Evolutionary conservation across 1,140 invertebrate genomes (phyloP), one percentile per base, ranked within the genome.

Genomic region (Lasioglossum baleicum): DNA sequence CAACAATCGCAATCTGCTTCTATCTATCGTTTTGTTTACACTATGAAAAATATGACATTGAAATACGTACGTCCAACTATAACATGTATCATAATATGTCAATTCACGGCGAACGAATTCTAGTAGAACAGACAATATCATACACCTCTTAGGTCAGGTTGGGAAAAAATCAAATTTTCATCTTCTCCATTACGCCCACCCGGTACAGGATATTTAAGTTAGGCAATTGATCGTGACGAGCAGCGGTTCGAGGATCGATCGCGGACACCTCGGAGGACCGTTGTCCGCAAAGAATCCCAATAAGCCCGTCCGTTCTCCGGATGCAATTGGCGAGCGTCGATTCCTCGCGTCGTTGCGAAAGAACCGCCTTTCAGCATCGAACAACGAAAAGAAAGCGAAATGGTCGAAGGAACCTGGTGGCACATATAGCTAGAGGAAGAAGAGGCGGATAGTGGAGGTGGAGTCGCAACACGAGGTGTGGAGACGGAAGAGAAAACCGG

Each of bases 251-350:
- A 63, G 42, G 26, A 83, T 83, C 77, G 83, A 84, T 72, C 48
- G 69, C 10, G 53, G 51, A 64, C 17, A 20, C 35, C 66, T 70
- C 35, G 15, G 35, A 40, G 60, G 44, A 48, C 65, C 67, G 70
- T 85, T 77, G 79, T 58, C 72, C 65, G 61, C 63, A 72, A 82
- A 63, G 75, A 84, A 82, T 87, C 73, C 60, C 76, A 77, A 86
- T 80, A 80, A 80, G 70, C 31, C 31, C 35, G 2, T 76, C 66
- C 42, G 17, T 51, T 15, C 40, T 65, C 35, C n/a, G 42, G 69
- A 26, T 63, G 63, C 72, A 84, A 82, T 84, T 63, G 68, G 56
- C 76, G 44, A 72, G 79, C 77, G 69, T 48, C 78, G 83, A 75
- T 85, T 66, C 51, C 58, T 77, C 22, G 42, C 67, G 26, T 61